Evolutionary conservation across 2,113 vertebrate species (phyloP), one percentile per base, ranked within the genome.

Genomic region (Aphyosemion australe): DNA sequence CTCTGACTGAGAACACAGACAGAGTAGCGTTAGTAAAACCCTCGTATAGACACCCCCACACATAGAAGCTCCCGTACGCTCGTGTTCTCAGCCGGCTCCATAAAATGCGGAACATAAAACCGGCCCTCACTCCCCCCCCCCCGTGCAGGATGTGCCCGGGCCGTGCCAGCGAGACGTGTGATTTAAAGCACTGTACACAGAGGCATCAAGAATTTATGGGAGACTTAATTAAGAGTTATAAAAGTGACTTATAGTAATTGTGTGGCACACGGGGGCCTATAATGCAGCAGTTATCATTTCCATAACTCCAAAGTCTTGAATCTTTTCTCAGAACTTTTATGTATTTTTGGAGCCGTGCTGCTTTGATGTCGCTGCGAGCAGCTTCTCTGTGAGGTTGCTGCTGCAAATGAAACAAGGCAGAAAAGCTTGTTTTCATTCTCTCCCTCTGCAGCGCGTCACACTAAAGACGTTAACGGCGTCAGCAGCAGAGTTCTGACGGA

Each of bases 161-260:
- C 34, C 9, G 64, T 73, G 78, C 74, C 82, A 79, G 59, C 46
- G 53, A 68, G 62, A 47, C 0, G 4, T 79, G 63, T 86, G 85
- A 89, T 89, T 85, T 76, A 83, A n/a, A 63, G 48, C 57, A 66
- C 73, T 78, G 81, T 83, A 84, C 76, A 88, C 52, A 75, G 77
- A 87, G 68, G 73, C 73, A 82, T 86, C 72, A 78, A 55, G 26
- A 78, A 86, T 89, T 85, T 84, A 89, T 84, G 60, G 78, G 62
- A 58, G 69, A 65, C 69, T 85, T 88, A 86, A 90, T 87, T 89
- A 87, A 78, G 60, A 75, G 82, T 63, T 66, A 59, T 90, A 86
- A 89, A 91, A 87, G 66, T 88, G 80, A 90, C 74, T 87, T 83
- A 89, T 74, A 37, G 73, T 83, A 82, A 85, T 80, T 75, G 74